phyloP scores from a whole-genome alignment of 2,888 invertebrate species.

The Lithosia quadra region DNA sequence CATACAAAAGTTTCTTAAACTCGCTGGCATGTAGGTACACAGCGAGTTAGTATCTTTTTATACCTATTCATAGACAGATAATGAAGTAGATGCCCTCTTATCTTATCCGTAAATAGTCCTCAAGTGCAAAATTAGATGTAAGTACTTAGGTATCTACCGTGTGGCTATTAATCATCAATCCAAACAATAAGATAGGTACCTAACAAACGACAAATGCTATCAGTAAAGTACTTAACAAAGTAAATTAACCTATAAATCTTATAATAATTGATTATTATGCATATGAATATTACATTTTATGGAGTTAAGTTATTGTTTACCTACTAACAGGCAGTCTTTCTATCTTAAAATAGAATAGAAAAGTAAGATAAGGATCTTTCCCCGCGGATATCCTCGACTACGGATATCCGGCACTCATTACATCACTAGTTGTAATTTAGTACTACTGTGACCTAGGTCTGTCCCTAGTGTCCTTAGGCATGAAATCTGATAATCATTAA shows the following conservation, averaged over 20 bases:
- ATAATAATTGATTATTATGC: not conserved
- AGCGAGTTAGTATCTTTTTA: not conserved
- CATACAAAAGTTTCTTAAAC: not conserved
- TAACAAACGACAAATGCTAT: conserved; percentile 1
- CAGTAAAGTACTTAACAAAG: too few relatives aligned
- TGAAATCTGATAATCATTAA: too few relatives aligned
- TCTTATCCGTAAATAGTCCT: conserved; percentile 1
- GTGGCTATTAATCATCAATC: not conserved
- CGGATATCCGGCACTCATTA: too few relatives aligned
- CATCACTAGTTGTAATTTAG: too few relatives aligned
- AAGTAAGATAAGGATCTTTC: too few relatives aligned
- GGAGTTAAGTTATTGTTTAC: too few relatives aligned
- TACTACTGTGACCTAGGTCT: too few relatives aligned
- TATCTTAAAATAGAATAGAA: too few relatives aligned
- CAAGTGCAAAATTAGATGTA: conserved; percentile 4
- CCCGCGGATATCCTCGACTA: too few relatives aligned
- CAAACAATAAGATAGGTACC: not conserved
- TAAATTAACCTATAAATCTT: not conserved
- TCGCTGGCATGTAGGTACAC: not conserved
- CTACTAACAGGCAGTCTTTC: too few relatives aligned
- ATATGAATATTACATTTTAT: not conserved
- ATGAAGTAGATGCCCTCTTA: conserved; percentile 4
- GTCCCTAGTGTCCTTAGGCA: too few relatives aligned
- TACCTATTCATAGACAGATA: not conserved
- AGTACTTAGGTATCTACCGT: too few relatives aligned